Evolutionary conservation across 2,888 invertebrate genomes (phyloP).

Genomic region (Monopis laevigella): DNA sequence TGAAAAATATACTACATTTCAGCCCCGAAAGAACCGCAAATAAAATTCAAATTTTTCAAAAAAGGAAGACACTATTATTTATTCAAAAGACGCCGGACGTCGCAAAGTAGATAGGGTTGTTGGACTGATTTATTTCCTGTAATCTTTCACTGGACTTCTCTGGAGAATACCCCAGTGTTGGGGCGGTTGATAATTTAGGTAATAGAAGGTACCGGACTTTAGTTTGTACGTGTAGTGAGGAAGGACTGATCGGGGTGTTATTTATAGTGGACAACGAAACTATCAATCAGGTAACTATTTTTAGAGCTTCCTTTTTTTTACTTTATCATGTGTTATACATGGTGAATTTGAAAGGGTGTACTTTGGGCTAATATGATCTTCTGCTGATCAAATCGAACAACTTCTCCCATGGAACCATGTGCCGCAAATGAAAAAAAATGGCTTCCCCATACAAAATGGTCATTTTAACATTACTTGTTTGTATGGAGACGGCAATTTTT

Average conservation of each 20-base stretch:
- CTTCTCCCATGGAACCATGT: too few species aligned
- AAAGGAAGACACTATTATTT: slow-evolving; percentile 9
- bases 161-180: background rate
- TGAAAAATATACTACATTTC: too few species aligned
- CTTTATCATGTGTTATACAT: too few species aligned
- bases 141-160: slow-evolving; percentile 22
- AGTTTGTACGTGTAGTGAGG: background rate
- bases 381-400: too few species aligned
- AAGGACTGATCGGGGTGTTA: background rate
- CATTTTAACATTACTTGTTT: too few species aligned
- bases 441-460: too few species aligned
- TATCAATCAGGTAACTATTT: background rate
- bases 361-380: too few species aligned
- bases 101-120: slow-evolving; percentile 14
- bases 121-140: slow-evolving; percentile 50
- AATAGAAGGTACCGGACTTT: background rate
- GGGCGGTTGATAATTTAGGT: background rate
- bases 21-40: too few species aligned
- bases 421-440: too few species aligned
- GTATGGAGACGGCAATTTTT: too few species aligned
- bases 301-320: too few species aligned
- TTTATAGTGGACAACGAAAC: background rate
- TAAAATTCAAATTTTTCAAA: slow-evolving; percentile 10
- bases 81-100: slow-evolving; percentile 8
- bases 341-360: too few species aligned